Evolutionary conservation across 2,797 vertebrate genomes (phyloP), one percentile per base, ranked within the genome.

Genomic region (Scomberomorus guttatus): DNA sequence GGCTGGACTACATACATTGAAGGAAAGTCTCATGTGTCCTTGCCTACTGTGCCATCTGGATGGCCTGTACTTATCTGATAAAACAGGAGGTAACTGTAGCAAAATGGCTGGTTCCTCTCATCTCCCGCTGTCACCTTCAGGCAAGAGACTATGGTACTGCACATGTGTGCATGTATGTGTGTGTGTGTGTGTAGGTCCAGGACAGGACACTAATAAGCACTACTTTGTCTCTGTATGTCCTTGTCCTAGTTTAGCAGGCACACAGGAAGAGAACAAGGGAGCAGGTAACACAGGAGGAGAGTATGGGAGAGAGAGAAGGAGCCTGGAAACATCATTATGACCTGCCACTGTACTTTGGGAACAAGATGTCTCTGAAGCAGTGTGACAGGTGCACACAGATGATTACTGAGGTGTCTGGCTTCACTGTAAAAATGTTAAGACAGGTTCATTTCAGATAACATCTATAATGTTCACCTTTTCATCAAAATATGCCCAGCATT

Each of bases 181-280:
- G 59, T 70, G 63, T 18, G 48, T 75, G 46, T 77, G 55, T 51
- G 29, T 39, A 10, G 6, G 83, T 76, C 72, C 63, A 62, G 62
- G 52, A 51, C 59, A 84, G 77, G 77, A 81, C 84, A 82, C 83
- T 85, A 85, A 88, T 82, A 90, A 77, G 79, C 81, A 71, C 68
- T 79, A 80, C 85, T 88, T 87, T 88, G 77, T 87, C 83, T 82
- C 73, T 80, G 79, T 61, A 63, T 89, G 93, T 91, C 92, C 92
- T 93, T 94, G 92, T 91, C 92, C 93, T 83, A 92, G 60, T 92
- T 94, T 82, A 57, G 57, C 66, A 77, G 79, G 67, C 52, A 60
- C 44, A 66, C n/a, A 13, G 46, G 46, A 72, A 62, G 32, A 61
- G 37, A 57, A 32, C 67, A 9, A 77, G 66, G 48, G n/a, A 80